Evolutionary conservation across 2,888 invertebrate species (phyloP).

Genomic region (Patella ulyssiponensis): DNA sequence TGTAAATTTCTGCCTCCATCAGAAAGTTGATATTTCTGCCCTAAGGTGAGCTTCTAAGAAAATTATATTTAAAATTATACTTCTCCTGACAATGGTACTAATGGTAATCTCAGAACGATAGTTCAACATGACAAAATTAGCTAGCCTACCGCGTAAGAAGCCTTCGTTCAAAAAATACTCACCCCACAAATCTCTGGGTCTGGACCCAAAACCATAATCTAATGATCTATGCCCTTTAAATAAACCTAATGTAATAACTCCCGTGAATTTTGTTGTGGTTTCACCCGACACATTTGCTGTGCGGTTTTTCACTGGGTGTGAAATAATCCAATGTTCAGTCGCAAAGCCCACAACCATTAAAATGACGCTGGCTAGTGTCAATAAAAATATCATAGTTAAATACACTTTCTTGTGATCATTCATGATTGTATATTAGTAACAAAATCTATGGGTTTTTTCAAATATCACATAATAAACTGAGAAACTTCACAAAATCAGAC

Average conservation of each 20-base stretch:
- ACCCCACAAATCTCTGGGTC: slow-evolving; percentile 79
- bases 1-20: no score
- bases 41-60: no score
- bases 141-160: no score
- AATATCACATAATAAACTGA: no score
- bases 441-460: no score
- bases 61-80: no score
- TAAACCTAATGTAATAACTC: slow-evolving; percentile 80
- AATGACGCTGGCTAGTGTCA: slow-evolving; percentile 84
- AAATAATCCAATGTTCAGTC: slow-evolving; percentile 87
- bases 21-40: no score
- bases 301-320: slow-evolving; percentile 78
- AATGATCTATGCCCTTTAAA: slow-evolving; percentile 88
- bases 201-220: slow-evolving; percentile 86
- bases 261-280: slow-evolving; percentile 38
- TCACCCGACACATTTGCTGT: slow-evolving; percentile 20
- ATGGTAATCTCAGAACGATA: no score
- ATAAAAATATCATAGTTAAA: slow-evolving; percentile 86
- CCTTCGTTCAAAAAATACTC: slow-evolving; percentile 70
- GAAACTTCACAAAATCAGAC: no score
- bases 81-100: no score
- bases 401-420: slow-evolving; percentile 83
- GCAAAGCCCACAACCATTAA: slow-evolving; percentile 86
- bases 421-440: slow-evolving; percentile 71
- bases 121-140: no score